Base-by-base conservation (phyloP, 2,888 invertebrate genomes). In the Podotricha telesiphe region DNA sequence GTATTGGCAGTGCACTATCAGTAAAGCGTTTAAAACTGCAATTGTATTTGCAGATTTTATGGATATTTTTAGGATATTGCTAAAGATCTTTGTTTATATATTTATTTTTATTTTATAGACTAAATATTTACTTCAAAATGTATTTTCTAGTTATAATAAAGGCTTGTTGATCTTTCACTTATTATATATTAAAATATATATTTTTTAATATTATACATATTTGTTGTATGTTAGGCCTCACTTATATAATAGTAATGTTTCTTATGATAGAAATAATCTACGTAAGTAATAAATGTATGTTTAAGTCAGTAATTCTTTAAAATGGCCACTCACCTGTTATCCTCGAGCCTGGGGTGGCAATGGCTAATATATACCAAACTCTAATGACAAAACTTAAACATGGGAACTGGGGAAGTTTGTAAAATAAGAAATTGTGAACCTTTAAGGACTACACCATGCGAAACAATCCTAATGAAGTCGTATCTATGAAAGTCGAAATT, bases 371-470 rank as follows among this genome's bases (percentile, higher is more conserved):
- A 59, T 45, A 17, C 45, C 22, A 59, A 59, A 59, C 22, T 59
- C 59, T 59, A 59, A 59, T 45, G 59, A 45, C 22, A 45, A 10
- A 45, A 45, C 59, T 59, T 28, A 59, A 45, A 28, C 17, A 45
- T 59, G 22, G 42, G 42, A 13, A 42, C 13, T 42, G 42, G 62
- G 34, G 7, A 62, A 19, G 5, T 50, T 48, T 50, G 48, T 20
- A 37, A 34, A 48, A 15, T 19, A 34, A 34, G 37, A 65, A 55
- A 19, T 34, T 34, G 17, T 51, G 10, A 51, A 37, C 17, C 28
- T 50, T 67, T 51, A 20, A 51, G 45, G 19, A 40, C 66, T 67
- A 67, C 37, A 50, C 22, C 66, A 67, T 67, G 66, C 66, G 50
- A 37, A 59, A 66, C 34, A 59, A 40, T 59, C 45, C 48, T 42